Evolutionary conservation across 2,113 vertebrate species (phyloP), one percentile per base, ranked within the genome.

Genomic region (Semicossyphus pulcher): DNA sequence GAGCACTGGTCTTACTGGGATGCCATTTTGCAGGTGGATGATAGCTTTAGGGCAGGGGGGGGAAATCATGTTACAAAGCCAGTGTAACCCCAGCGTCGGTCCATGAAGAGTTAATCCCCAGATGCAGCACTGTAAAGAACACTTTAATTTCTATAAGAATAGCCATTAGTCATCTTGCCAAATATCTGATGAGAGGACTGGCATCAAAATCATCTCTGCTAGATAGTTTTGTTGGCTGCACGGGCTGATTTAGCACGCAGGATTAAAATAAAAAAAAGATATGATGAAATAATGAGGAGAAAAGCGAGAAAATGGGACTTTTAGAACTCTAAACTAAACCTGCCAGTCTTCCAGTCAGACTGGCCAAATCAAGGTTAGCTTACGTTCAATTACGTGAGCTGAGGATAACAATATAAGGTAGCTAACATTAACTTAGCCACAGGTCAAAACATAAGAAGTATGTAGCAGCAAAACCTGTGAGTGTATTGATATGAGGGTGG

Each of bases 71-170:
- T 34, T 34, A 68, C 58, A 23, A 36, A 54, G 69, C 36, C 63
- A 71, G 47, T 18, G 56, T 36, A 62, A 66, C 76, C 63, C 15
- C 53, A 32, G 12, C 61, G 7, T n/a, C 10, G 48, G 78, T 70
- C 63, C 62, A 42, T 75, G 63, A 70, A 20, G 51, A 72, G 73
- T 54, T 79, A 71, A 87, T 84, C 62, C 68, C 36, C 49, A 75
- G 51, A 72, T 48, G 68, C 48, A 47, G 47, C 57, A 69, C 45
- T 56, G 37, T 25, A 66, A 60, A 64, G 41, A 65, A 44, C 49
- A 47, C 51, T 32, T 79, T 53, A 28, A 12, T 52, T 72, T 57
- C n/a, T 81, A 5, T 59, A 57, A 45, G 41, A 75, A 75, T 41
- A 53, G 28, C 78, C 63, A 67, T 45, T 20, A 41, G 53, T 68